phyloP scores from a whole-genome alignment of 2,113 vertebrate genomes.

The Hippocampus comes region DNA sequence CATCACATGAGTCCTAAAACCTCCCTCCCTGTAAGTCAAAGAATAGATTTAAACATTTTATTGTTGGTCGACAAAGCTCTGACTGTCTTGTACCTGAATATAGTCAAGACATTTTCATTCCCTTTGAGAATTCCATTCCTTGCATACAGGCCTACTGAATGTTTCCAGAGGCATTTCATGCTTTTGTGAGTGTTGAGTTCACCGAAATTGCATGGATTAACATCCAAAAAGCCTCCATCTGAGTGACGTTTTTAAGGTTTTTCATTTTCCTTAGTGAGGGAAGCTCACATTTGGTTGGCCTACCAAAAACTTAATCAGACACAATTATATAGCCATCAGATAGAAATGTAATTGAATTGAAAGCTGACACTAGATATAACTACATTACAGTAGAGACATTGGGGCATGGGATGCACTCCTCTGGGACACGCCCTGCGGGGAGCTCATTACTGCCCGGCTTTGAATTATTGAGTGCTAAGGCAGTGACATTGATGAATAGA shows the following conservation, averaged over 20 bases:
- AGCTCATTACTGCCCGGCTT: constrained; percentile 74
- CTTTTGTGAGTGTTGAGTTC: neutral
- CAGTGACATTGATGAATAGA: constrained; percentile 63
- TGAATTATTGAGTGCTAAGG: constrained; percentile 70
- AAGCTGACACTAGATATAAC: constrained; percentile 78
- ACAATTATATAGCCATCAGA: constrained; percentile 76
- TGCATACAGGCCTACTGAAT: too few relatives aligned
- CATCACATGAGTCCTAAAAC: too few relatives aligned
- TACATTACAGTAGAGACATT: constrained; percentile 67
- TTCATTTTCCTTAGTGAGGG: constrained; percentile 39
- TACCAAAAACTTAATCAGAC: constrained; percentile 76
- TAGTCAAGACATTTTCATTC: too few relatives aligned
- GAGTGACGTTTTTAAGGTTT: neutral
- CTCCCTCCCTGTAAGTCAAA: too few relatives aligned
- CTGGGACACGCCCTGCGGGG: constrained; percentile 64
- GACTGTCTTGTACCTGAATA: too few relatives aligned
- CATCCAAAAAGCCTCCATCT: neutral
- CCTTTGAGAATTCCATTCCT: too few relatives aligned
- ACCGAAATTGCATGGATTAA: neutral
- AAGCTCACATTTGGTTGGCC: constrained; percentile 60
- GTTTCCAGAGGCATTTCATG: neutral
- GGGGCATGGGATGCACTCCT: constrained; percentile 52
- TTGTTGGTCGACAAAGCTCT: too few relatives aligned
- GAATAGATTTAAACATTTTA: too few relatives aligned
- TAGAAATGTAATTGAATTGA: constrained; percentile 79